Evolutionary conservation across 2,888 invertebrate species (phyloP).

Genomic region (Sphecodes monilicornis): DNA sequence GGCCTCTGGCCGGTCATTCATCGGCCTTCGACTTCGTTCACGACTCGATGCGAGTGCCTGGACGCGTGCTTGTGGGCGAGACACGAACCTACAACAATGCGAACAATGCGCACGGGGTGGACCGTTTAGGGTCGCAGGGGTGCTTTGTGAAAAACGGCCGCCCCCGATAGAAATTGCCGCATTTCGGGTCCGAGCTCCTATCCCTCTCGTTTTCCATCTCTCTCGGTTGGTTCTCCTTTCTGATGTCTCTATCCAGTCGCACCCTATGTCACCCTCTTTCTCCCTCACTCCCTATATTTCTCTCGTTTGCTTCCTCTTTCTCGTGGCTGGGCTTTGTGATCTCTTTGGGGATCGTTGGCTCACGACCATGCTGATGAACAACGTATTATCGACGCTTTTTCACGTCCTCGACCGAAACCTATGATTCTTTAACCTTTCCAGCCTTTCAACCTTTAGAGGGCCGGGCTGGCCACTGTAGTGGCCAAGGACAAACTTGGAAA

Average conservation of each 20-base stretch:
- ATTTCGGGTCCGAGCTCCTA: constrained; percentile 44
- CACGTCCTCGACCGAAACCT: constrained; percentile 1
- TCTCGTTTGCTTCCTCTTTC: constrained; percentile 17
- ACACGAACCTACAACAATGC: constrained; percentile 71
- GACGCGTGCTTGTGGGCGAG: constrained; percentile 74
- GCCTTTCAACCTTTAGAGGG: neutral
- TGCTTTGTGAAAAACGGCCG: constrained; percentile 55
- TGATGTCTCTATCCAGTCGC: constrained; percentile 40
- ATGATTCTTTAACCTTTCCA: neutral
- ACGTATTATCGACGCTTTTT: neutral
- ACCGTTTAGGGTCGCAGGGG: constrained; percentile 73
- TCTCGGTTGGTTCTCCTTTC: constrained; percentile 13
- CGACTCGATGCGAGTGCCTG: constrained; percentile 16
- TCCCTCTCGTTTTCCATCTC: neutral
- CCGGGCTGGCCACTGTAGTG: neutral
- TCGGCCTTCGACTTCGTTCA: constrained; percentile 64
- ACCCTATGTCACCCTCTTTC: constrained; percentile 6
- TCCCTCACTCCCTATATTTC: neutral
- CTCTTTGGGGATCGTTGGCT: constrained; percentile 7
- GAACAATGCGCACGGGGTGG: constrained; percentile 74
- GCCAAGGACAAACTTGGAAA: neutral
- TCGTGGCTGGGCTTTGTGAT: constrained; percentile 13
- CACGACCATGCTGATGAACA: constrained; percentile 3
- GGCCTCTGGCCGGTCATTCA: constrained; percentile 67
- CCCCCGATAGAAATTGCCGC: constrained; percentile 57